These are phyloP conservation scores for Eonycteris spelaea DNA, from an alignment of 2,113 vertebrate genomes.

Conservation along the genomic window DNA sequence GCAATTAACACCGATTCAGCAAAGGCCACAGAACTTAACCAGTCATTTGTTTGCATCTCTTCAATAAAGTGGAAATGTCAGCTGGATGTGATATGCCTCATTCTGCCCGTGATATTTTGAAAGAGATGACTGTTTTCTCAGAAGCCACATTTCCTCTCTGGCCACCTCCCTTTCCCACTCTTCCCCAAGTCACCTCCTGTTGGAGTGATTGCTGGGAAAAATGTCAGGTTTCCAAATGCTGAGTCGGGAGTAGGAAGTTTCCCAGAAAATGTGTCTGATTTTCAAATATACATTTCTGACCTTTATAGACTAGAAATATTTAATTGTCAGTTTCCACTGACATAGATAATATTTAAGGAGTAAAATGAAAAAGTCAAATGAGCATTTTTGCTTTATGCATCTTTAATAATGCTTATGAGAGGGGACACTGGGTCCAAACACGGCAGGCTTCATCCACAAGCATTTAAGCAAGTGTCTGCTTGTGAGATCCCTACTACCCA, in stretches of 20 bases:
- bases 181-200: not conserved
- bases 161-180: not conserved
- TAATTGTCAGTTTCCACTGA: not conserved
- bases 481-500: not conserved
- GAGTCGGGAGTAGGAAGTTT: not conserved
- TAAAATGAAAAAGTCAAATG: not conserved
- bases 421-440: not conserved
- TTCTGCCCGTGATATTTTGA: slow-evolving; percentile 62
- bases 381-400: not conserved
- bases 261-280: not conserved
- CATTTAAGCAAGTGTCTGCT: not conserved
- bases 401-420: not conserved
- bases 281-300: not conserved
- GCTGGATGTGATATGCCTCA: slow-evolving; percentile 39
- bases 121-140: slow-evolving; percentile 53
- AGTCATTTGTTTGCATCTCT: slow-evolving; percentile 54
- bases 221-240: not conserved
- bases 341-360: not conserved
- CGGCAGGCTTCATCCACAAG: not conserved
- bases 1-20: slow-evolving; percentile 64
- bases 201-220: slow-evolving; percentile 15
- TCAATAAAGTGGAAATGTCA: slow-evolving; percentile 67
- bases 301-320: not conserved
- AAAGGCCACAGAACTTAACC: not conserved
- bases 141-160: slow-evolving; percentile 23